Conservation (phyloP, 2,888 invertebrate species). For the Epistrophella euchroma region DNA sequence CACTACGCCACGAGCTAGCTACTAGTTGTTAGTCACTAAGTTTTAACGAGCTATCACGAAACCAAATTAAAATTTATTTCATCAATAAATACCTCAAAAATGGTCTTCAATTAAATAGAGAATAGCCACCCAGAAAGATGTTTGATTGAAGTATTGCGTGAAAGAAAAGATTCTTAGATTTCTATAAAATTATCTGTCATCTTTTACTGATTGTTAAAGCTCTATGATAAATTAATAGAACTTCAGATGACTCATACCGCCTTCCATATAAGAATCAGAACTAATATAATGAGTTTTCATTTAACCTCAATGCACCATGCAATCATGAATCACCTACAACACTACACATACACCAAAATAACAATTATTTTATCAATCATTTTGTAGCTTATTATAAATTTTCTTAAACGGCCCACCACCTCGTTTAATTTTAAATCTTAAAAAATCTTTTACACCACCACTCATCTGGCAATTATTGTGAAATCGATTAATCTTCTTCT, state of each 20-base stretch:
- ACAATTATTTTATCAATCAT: conserved; percentile 61
- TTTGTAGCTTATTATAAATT: conserved; percentile 41
- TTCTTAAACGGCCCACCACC: conserved; percentile 34
- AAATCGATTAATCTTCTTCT: conserved; percentile 71
- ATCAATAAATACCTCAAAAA: background rate
- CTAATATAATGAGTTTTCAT: background rate
- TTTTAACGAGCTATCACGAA: too few relatives aligned
- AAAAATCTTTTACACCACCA: conserved; percentile 38
- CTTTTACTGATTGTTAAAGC: background rate
- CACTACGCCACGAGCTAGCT: too few relatives aligned
- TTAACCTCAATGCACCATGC: background rate
- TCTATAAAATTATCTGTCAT: conserved; percentile 7
- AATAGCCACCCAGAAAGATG: conserved; percentile 11
- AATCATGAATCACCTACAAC: conserved; percentile 18
- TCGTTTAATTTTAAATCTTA: conserved; percentile 1
- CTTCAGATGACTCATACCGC: conserved; percentile 20
- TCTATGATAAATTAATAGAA: conserved; percentile 27
- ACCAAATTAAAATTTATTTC: too few relatives aligned
- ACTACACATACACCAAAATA: background rate
- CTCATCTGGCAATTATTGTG: conserved; percentile 56
- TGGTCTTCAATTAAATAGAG: background rate
- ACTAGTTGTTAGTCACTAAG: too few relatives aligned
- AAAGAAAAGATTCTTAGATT: background rate
- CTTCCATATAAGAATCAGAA: background rate
- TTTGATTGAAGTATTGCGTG: conserved; percentile 22